Conservation (phyloP, 2,797 vertebrate species). For the Oryzias sinensis region DNA sequence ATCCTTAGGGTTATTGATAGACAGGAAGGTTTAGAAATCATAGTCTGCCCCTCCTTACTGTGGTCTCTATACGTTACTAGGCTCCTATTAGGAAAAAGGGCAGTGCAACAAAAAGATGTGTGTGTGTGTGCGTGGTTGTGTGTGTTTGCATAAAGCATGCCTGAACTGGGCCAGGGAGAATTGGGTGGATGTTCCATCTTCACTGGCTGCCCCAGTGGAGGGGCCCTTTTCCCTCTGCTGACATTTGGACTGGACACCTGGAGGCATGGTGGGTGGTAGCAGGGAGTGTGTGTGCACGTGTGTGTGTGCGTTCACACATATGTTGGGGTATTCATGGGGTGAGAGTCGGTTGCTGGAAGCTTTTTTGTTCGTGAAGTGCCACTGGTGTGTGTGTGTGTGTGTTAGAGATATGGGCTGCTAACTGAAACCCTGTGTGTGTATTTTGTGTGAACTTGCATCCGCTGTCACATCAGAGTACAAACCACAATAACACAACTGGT, state of each 20-base stretch:
- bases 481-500: conserved; percentile 28
- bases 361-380: conserved; percentile 46
- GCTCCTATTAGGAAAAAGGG: conserved; percentile 45
- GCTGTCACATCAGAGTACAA: conserved; percentile 32
- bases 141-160: conserved; percentile 12
- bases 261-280: conserved; percentile 63
- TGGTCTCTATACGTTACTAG: conserved; percentile 24
- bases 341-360: conserved; percentile 47
- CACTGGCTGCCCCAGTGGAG: conserved; percentile 57
- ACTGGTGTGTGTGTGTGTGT: conserved; percentile 35
- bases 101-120: conserved; percentile 16
- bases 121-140: background rate
- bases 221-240: conserved; percentile 68
- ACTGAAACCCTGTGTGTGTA: conserved; percentile 2
- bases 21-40: too few relatives aligned
- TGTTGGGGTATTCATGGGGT: conserved; percentile 14
- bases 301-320: conserved; percentile 2
- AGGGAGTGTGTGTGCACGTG: conserved; percentile 35
- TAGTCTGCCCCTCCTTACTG: conserved; percentile 2
- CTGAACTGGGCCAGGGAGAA: conserved; percentile 32
- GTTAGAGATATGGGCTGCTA: conserved; percentile 11
- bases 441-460: conserved; percentile 3
- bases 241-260: conserved; percentile 79
- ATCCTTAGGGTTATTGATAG: background rate
- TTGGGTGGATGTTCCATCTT: conserved; percentile 37